Base-by-base conservation (phyloP, 1,140 invertebrate genomes). In the Cotesia vestalis region DNA sequence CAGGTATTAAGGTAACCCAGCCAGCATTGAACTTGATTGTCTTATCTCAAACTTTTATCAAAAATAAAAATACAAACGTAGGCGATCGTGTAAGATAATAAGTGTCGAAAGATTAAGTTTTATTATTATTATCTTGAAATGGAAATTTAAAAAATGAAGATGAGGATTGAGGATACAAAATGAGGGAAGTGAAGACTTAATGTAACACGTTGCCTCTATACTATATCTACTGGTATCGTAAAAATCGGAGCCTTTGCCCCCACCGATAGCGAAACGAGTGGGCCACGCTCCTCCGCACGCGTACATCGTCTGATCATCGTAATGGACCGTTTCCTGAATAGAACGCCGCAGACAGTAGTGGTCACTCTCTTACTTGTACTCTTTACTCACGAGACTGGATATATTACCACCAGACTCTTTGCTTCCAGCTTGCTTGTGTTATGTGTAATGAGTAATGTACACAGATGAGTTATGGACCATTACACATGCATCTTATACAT, bases 321-420 rank as follows among this genome's bases (percentile, higher is more conserved):
- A 83, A 84, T 81, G 80, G 80, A 83, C 78, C 73, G 81, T 82
- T 83, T 83, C 82, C 83, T 83, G 82, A 76, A 77, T 77, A 81
- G 78, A 20, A 20, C 20, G 17, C 82, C 78, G 69, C 70, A 73
- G 74, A 77, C 72, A 75, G 75, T 75, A 76, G 74, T 75, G 69
- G 64, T 73, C 71, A 72, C 63, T 60, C 63, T 46, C 40, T 46
- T 46, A 11, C 40, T 46, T 46, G 8, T 55, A 55, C n/a, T 12
- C 53, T 59, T 59, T 59, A 59, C 14, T 20, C 57, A 4, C 57
- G 4, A n/a, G 17, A 55, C 4, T 55, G 1, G 5, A 46, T 46
- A 46, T 46, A 46, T 5, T 55, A 9, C 12, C 12, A 55, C 17
- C 17, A 55, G 17, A 14, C 53, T 55, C 53, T 17, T 55, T 14